Evolutionary conservation across 2,888 invertebrate genomes (phyloP).

Genomic region (Icerya purchasi): DNA sequence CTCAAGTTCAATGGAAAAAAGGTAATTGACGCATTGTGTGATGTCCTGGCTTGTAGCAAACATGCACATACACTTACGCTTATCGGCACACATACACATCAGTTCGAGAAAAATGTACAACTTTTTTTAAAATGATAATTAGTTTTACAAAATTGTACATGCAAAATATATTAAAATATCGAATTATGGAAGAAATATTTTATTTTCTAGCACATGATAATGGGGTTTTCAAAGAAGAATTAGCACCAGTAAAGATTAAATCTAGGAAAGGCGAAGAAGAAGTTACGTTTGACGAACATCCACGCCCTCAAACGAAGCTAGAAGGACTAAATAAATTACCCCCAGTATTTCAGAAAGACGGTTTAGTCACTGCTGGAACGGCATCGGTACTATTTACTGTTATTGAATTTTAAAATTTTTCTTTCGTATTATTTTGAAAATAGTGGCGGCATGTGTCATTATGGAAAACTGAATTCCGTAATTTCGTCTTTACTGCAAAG

Average conservation of each 20-base stretch:
- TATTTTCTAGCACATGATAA: constrained; percentile 49
- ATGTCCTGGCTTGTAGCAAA: too few relatives aligned
- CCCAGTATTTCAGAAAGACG: constrained; percentile 81
- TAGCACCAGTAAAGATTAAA: constrained; percentile 63
- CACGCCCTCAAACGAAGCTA: constrained; percentile 65
- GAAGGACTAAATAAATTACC: constrained; percentile 68
- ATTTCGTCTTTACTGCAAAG: too few relatives aligned
- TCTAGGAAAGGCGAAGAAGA: constrained; percentile 60
- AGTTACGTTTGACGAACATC: constrained; percentile 78
- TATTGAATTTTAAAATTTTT: too few relatives aligned
- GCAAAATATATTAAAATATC: not conserved
- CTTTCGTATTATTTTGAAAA: too few relatives aligned
- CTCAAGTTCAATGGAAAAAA: constrained; percentile 71
- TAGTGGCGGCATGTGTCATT: too few relatives aligned
- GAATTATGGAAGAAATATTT: constrained; percentile 1
- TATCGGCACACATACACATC: too few relatives aligned
- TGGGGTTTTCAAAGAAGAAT: constrained; percentile 76
- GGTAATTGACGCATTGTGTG: too few relatives aligned
- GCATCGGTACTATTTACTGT: constrained; percentile 51
- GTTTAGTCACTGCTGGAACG: constrained; percentile 79
- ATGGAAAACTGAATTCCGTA: too few relatives aligned
- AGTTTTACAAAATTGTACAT: not conserved
- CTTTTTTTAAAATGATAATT: too few relatives aligned
- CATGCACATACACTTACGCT: too few relatives aligned
- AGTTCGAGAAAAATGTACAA: too few relatives aligned